Evolutionary conservation across 1,140 invertebrate genomes (phyloP).

Genomic region (Drepana arcuata): DNA sequence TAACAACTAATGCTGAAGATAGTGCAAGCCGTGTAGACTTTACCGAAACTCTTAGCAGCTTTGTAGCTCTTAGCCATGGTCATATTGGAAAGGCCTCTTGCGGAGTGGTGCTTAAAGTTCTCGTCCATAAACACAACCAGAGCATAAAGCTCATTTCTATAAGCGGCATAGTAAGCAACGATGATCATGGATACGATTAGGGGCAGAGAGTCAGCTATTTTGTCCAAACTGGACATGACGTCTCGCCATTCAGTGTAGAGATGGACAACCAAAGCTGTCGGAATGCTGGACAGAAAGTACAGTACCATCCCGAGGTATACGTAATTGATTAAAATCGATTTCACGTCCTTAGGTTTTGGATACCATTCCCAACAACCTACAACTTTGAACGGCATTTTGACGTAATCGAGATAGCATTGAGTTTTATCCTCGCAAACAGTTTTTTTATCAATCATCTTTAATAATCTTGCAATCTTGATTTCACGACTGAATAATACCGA

Average conservation of each 20-base stretch:
- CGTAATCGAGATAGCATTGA: constrained; percentile 33
- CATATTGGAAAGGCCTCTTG: constrained; percentile 50
- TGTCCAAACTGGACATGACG: constrained; percentile 38
- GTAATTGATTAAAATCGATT: constrained; percentile 32
- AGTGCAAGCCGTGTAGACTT: constrained; percentile 45
- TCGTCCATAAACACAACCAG: constrained; percentile 34
- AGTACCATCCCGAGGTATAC: constrained; percentile 36
- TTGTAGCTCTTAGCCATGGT: constrained; percentile 45
- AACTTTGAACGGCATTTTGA: constrained; percentile 34
- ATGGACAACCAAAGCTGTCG: constrained; percentile 27
- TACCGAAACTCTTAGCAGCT: constrained; percentile 36
- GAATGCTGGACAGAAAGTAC: constrained; percentile 26
- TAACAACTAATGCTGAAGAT: constrained; percentile 50
- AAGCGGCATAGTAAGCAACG: constrained; percentile 34
- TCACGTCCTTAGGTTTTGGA: constrained; percentile 13
- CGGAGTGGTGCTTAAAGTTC: constrained; percentile 46
- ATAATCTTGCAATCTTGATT: too few species aligned
- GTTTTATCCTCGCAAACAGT: too few species aligned
- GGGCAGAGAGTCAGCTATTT: constrained; percentile 44
- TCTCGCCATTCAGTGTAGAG: constrained; percentile 41
- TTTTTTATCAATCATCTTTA: too few species aligned
- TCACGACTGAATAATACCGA: too few species aligned
- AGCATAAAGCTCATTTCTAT: constrained; percentile 39
- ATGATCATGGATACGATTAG: constrained; percentile 34
- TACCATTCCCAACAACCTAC: constrained; percentile 54